Conservation (phyloP, 2,888 invertebrate species). For the Cheiracanthium punctorium region DNA sequence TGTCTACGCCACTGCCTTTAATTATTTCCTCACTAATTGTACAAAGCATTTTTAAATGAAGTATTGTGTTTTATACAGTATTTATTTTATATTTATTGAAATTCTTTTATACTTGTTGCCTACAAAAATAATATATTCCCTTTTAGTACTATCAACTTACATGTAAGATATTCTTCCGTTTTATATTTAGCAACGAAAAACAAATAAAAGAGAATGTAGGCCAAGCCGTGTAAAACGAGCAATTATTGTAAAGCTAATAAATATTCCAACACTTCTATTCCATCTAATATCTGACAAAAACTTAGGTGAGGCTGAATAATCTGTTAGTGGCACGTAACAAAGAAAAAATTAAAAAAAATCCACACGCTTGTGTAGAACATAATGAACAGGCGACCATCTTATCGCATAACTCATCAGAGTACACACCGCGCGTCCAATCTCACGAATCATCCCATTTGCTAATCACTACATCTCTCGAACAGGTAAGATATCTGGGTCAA, state of each 20-base stretch:
- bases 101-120: no score
- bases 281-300: neutral
- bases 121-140: neutral
- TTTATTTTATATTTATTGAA: no score
- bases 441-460: neutral
- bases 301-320: neutral
- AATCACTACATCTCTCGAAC: neutral
- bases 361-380: neutral
- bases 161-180: neutral
- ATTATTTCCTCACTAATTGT: no score
- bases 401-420: neutral
- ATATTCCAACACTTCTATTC: neutral
- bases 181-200: neutral
- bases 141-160: neutral
- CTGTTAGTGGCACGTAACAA: neutral
- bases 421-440: neutral
- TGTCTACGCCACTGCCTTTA: no score
- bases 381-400: neutral
- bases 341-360: neutral
- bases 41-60: no score
- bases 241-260: neutral
- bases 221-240: neutral
- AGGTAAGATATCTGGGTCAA: constrained; percentile 4
- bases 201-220: neutral
- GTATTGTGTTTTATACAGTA: no score